Conservation (phyloP, 2,888 invertebrate species). For the Caenorhabditis doughertyi region DNA sequence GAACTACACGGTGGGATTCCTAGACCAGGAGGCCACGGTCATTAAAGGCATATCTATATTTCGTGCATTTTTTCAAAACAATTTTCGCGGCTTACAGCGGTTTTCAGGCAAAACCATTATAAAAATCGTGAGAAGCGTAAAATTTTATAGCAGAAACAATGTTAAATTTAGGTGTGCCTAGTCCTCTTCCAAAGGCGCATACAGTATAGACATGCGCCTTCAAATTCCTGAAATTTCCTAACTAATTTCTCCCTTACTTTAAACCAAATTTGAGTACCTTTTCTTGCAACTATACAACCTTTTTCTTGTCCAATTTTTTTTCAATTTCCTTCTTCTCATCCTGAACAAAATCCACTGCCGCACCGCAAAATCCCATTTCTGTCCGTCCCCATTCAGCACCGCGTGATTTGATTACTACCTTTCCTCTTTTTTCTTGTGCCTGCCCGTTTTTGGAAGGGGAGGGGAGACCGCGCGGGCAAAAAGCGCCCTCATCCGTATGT, state of each 20-base stretch:
- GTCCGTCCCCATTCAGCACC: conserved; percentile 44
- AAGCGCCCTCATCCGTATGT: conserved; percentile 51
- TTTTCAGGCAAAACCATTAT: too few species aligned
- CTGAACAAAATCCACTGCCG: not conserved
- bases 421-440: conserved; percentile 19
- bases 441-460: not conserved
- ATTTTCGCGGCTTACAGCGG: too few species aligned
- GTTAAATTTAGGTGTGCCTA: too few species aligned
- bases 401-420: conserved; percentile 62
- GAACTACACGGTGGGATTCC: too few species aligned
- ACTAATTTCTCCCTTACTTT: not conserved
- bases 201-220: not conserved
- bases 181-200: too few species aligned
- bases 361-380: conserved; percentile 21
- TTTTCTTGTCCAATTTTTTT: not conserved
- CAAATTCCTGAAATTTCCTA: not conserved
- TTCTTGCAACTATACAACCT: not conserved
- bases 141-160: too few species aligned
- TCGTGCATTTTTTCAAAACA: too few species aligned
- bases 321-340: conserved; percentile 8
- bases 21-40: too few species aligned
- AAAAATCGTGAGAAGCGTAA: too few species aligned
- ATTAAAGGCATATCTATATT: too few species aligned
- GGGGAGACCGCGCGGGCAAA: not conserved
- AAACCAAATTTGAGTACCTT: too few species aligned